Conservation (phyloP, 2,113 vertebrate species). For the Rana temporaria region DNA sequence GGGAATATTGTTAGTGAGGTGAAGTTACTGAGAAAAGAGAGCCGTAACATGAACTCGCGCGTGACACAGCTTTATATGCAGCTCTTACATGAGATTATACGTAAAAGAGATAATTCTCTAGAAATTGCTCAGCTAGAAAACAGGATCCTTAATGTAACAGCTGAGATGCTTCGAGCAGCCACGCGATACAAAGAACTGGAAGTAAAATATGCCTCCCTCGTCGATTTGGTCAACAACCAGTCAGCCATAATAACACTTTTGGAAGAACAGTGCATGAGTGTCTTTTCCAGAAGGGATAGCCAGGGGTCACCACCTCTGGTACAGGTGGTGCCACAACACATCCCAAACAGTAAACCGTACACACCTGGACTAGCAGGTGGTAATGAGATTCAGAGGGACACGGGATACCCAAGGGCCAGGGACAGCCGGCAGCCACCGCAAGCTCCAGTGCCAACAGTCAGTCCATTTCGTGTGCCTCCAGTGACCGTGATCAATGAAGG, state of each 20-base stretch:
- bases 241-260: conserved; percentile 86
- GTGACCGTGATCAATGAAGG: conserved; percentile 89
- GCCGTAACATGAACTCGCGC: conserved; percentile 97
- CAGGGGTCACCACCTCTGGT: conserved; percentile 88
- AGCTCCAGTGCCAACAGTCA: conserved; percentile 79
- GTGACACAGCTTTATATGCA: conserved; percentile 99
- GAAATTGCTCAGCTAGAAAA: conserved; percentile 95
- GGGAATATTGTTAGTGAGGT: conserved; percentile 97
- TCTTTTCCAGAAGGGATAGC: conserved; percentile 80
- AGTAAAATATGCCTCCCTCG: conserved; percentile 83
- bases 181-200: conserved; percentile 93
- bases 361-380: conserved; percentile 71
- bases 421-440: conserved; percentile 76
- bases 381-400: conserved; percentile 94
- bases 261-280: conserved; percentile 90
- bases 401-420: conserved; percentile 81
- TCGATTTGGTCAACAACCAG: conserved; percentile 94
- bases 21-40: conserved; percentile 95
- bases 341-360: conserved; percentile 84
- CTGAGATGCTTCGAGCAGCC: conserved; percentile 91
- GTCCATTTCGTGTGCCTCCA: conserved; percentile 79
- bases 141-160: conserved; percentile 93
- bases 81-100: conserved; percentile 96
- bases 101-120: conserved; percentile 94
- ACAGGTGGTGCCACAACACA: conserved; percentile 90